Conservation (phyloP, 2,888 invertebrate genomes). For the Nomada hirtipes region DNA sequence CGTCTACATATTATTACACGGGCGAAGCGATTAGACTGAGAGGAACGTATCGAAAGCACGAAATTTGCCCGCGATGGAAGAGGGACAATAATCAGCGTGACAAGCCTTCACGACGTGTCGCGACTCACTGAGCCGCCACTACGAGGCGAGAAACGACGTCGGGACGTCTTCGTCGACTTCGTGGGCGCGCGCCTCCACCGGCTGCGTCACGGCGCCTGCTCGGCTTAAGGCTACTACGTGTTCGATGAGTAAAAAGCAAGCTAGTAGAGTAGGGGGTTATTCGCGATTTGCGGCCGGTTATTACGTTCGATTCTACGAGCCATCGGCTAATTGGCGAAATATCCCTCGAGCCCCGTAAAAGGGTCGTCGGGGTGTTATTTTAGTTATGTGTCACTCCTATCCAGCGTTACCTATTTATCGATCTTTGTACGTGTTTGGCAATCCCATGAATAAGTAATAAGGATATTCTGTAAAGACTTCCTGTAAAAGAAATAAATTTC, state of each 20-base stretch:
- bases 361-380: not conserved
- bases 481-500: too few relatives aligned
- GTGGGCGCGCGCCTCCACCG: constrained; percentile 53
- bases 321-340: constrained; percentile 45
- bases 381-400: not conserved
- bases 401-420: not conserved
- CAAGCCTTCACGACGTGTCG: constrained; percentile 47
- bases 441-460: too few relatives aligned
- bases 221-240: constrained; percentile 52
- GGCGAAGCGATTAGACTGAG: too few relatives aligned
- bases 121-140: constrained; percentile 56
- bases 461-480: too few relatives aligned
- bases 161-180: constrained; percentile 50
- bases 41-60: not conserved
- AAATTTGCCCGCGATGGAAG: not conserved
- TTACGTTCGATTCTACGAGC: constrained; percentile 40
- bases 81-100: constrained; percentile 19
- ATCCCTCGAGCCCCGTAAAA: constrained; percentile 17
- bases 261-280: constrained; percentile 36
- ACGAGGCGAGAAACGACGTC: constrained; percentile 44
- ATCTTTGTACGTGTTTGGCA: too few relatives aligned
- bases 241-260: constrained; percentile 49
- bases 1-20: too few relatives aligned
- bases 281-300: constrained; percentile 20
- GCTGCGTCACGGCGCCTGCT: constrained; percentile 68